Base-by-base conservation (phyloP, 2,113 vertebrate species). In the Nerophis lumbriciformis region DNA sequence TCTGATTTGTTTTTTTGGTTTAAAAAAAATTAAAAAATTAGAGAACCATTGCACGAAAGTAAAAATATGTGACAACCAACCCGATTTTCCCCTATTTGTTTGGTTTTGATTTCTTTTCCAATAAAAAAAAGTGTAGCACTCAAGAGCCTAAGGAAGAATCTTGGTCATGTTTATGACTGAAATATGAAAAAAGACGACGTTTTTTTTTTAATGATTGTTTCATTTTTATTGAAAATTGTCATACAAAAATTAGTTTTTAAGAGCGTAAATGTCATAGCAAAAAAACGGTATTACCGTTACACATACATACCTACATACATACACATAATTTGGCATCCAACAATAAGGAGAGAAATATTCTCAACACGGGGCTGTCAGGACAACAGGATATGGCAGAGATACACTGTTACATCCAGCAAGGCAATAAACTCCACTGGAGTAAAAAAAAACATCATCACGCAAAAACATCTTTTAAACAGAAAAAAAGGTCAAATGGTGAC, bases 371-470 rank as follows among this genome's bases (percentile, higher is more conserved):
- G 64, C 77, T 68, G 79, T 82, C 74, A 82, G 76, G 83, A 73
- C 69, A 77, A 69, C 61, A 63, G 74, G 81, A 73, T 74, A 72
- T 39, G 57, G 19, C 61, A 78, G 52, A 77, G 47, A 63, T 70
- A 66, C 66, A 80, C 59, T 61, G 72, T 76, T 59, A 82, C 70
- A 64, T 71, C 28, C 61, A 76, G 62, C 68, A 73, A 69, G 63
- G 69, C 60, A 70, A 72, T 74, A 61, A 78, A 90, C 90, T 91
- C 88, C 89, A 90, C 83, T 86, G 88, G 88, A 91, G 90, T 89
- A 80, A 83, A 81, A 80, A 83, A 81, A 83, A 83, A 48, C 54
- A 74, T 75, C 66, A 71, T 67, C 60, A 72, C 71, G 77, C 48
- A 70, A 72, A 80, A 77, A 61, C 67, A 71, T 67, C 69, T 83